Percentiles rank a stretch among this genome's conserved stretches.
Evolutionary conservation across 2,797 vertebrate genomes (phyloP).

Genomic region (Pogoniulus pusillus): DNA sequence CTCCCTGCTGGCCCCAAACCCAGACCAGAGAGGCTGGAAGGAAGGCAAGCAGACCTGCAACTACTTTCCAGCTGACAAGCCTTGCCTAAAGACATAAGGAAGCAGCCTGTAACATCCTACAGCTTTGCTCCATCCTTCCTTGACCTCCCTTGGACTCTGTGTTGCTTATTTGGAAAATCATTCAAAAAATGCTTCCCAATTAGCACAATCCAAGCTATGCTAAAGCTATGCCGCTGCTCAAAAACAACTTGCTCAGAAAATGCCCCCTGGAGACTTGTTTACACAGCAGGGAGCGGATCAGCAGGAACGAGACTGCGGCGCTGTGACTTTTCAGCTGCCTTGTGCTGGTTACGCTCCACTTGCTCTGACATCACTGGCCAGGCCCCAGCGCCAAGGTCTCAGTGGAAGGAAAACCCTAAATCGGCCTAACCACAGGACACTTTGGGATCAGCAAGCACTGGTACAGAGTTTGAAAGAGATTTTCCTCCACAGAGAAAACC

Average conservation of each 20-base stretch:
- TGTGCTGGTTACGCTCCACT: not conserved
- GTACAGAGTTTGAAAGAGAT: conserved; percentile 1
- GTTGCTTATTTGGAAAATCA: not conserved
- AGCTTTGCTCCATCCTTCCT: not conserved
- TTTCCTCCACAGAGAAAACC: conserved; percentile 42
- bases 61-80: not conserved
- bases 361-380: not conserved
- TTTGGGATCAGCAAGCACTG: not conserved
- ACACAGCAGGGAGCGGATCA: not conserved
- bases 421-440: not conserved
- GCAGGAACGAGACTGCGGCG: not conserved
- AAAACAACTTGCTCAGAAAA: conserved; percentile 1
- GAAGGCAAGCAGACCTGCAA: not conserved
- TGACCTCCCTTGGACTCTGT: not conserved
- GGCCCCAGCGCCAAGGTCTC: not conserved
- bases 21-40: not conserved
- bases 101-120: not conserved
- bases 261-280: not conserved
- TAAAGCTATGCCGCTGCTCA: not conserved
- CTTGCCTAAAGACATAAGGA: not conserved
- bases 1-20: not conserved
- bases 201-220: not conserved
- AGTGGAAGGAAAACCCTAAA: not conserved
- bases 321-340: not conserved
- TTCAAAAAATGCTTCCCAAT: not conserved